Conservation (phyloP, 2,888 invertebrate genomes). For the Temnothorax rugatulus region DNA sequence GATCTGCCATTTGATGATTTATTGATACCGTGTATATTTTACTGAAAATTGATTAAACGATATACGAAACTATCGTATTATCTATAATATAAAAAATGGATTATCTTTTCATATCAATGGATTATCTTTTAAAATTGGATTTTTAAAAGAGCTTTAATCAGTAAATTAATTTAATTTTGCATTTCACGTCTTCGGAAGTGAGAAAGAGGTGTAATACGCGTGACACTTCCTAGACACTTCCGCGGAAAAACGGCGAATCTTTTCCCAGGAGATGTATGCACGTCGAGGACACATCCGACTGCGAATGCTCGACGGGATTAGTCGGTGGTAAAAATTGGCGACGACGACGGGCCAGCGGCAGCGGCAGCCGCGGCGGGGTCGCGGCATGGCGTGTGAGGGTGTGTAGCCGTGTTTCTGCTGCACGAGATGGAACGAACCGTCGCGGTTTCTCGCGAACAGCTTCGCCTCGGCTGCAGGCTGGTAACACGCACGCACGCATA, state of each 20-base stretch:
- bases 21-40: background rate
- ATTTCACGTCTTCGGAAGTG: background rate
- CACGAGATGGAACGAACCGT: conserved; percentile 59
- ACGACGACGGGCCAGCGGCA: background rate
- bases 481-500: background rate
- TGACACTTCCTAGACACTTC: conserved; percentile 1
- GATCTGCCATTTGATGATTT: background rate
- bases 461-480: conserved; percentile 65
- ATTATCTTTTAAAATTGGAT: background rate
- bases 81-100: background rate
- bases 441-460: conserved; percentile 72
- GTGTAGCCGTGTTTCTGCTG: conserved; percentile 78
- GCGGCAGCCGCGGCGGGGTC: conserved; percentile 1
- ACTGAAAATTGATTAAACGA: conserved; percentile 1
- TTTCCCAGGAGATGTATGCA: conserved; percentile 17
- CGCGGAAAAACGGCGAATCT: conserved; percentile 25
- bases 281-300: conserved; percentile 48
- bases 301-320: conserved; percentile 65
- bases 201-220: background rate
- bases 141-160: background rate
- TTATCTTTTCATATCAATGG: background rate
- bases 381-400: conserved; percentile 66
- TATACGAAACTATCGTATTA: background rate
- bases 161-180: background rate
- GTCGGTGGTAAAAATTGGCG: conserved; percentile 66